A percentile compares a stretch with the other conserved stretches of the same genome.
phyloP scores from a whole-genome alignment of 2,797 vertebrate species.

The Antrozous pallidus region DNA sequence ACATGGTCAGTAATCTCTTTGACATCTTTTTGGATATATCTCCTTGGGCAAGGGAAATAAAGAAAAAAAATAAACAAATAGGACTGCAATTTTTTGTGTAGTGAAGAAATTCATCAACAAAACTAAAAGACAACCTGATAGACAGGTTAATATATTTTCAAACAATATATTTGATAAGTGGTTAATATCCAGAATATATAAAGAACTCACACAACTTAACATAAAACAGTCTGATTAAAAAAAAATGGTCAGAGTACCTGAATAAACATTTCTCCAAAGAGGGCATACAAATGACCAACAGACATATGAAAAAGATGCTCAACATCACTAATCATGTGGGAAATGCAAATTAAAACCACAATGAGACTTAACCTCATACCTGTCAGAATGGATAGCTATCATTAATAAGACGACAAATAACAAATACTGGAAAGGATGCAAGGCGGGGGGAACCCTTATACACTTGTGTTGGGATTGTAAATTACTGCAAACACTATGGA shows the following conservation, averaged over 20 bases:
- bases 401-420: neutral
- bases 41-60: neutral
- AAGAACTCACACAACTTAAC: neutral
- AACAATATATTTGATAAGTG: neutral
- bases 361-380: neutral
- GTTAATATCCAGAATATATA: neutral
- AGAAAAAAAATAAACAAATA: neutral
- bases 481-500: neutral
- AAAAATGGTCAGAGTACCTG: neutral
- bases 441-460: neutral
- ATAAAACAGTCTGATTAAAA: neutral
- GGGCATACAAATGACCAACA: neutral
- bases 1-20: neutral
- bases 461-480: too few relatives aligned
- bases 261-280: neutral
- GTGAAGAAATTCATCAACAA: neutral
- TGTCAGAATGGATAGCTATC: neutral
- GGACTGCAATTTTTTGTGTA: neutral
- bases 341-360: neutral
- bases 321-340: neutral
- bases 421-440: neutral
- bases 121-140: neutral
- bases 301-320: neutral
- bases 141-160: neutral
- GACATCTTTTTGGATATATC: neutral